Conservation (phyloP, 2,797 vertebrate species). For the Macropodus opercularis region DNA sequence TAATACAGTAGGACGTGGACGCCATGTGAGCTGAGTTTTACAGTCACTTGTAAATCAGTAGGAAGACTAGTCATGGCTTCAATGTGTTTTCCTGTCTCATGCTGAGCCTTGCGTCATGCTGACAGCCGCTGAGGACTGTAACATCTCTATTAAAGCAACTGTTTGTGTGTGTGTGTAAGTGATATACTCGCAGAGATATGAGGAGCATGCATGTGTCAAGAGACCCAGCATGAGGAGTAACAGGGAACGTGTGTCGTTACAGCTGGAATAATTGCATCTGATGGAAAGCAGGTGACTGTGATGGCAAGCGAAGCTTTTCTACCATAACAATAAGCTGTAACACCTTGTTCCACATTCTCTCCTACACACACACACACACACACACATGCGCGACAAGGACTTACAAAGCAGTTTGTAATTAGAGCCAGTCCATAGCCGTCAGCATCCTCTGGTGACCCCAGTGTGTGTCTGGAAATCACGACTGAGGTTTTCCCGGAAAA, state of each 20-base stretch:
- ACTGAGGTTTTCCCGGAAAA: slow-evolving; percentile 47
- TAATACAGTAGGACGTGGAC: slow-evolving; percentile 4
- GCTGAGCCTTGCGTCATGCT: slow-evolving; percentile 5
- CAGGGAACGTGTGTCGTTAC: slow-evolving; percentile 1
- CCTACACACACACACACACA: slow-evolving; percentile 13
- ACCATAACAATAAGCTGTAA: slow-evolving; percentile 56
- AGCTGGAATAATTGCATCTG: slow-evolving; percentile 38
- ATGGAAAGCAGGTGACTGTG: slow-evolving; percentile 58
- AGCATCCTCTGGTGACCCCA: slow-evolving; percentile 56
- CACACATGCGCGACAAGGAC: slow-evolving; percentile 32
- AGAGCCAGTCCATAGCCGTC: slow-evolving; percentile 66
- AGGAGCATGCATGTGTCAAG: slow-evolving; percentile 4
- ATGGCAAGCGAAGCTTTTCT: slow-evolving; percentile 39
- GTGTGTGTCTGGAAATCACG: slow-evolving; percentile 57
- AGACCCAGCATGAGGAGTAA: slow-evolving; percentile 17
- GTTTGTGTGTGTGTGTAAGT: slow-evolving; percentile 9
- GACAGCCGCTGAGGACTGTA: slow-evolving; percentile 5
- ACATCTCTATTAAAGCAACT: slow-evolving; percentile 11
- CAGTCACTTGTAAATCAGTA: slow-evolving; percentile 40
- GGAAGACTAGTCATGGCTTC: slow-evolving; percentile 25
- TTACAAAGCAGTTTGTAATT: slow-evolving; percentile 69
- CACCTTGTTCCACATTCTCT: slow-evolving; percentile 59
- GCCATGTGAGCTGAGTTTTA: slow-evolving; percentile 33
- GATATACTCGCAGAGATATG: slow-evolving; percentile 8
- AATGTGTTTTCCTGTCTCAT: slow-evolving; percentile 30